Conservation (phyloP, 2,797 vertebrate genomes). For the Lepus oiostolus region DNA sequence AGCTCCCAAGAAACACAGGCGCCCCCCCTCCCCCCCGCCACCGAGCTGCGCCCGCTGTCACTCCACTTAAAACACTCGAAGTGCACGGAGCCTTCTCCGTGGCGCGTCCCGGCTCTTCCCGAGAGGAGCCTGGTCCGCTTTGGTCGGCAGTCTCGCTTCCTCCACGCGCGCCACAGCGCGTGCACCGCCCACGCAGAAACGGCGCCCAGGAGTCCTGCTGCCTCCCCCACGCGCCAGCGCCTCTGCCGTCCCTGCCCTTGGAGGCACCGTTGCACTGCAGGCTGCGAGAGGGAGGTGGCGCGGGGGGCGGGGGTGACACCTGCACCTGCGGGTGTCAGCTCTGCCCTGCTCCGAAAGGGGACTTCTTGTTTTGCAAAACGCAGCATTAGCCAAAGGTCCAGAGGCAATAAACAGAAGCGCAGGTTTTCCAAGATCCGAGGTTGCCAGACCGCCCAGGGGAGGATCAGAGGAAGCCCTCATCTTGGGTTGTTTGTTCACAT, state of each 20-base stretch:
- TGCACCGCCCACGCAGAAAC: neutral
- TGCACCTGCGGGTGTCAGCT: conserved; percentile 22
- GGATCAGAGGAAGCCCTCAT: neutral
- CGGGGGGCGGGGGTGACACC: neutral
- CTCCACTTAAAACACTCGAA: conserved; percentile 75
- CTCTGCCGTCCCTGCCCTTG: neutral
- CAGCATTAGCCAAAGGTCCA: neutral
- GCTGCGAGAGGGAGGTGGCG: neutral
- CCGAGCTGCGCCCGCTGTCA: conserved; percentile 55
- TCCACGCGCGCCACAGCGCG: neutral
- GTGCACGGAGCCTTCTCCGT: conserved; percentile 52
- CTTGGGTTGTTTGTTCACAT: neutral
- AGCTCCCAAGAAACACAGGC: conserved; percentile 68
- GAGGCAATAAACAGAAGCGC: neutral
- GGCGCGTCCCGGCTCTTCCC: neutral
- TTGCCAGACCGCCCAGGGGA: neutral
- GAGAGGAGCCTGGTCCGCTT: neutral
- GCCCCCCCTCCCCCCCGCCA: conserved; percentile 53
- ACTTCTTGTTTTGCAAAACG: conserved; percentile 20
- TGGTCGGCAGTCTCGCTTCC: neutral
- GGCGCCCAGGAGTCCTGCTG: accelerated
- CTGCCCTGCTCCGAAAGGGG: neutral
- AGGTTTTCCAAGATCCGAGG: neutral
- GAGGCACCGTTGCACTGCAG: neutral
- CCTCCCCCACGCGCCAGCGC: accelerated